Base-by-base conservation (phyloP, 2,888 invertebrate species). In the Dromius quadrimaculatus region DNA sequence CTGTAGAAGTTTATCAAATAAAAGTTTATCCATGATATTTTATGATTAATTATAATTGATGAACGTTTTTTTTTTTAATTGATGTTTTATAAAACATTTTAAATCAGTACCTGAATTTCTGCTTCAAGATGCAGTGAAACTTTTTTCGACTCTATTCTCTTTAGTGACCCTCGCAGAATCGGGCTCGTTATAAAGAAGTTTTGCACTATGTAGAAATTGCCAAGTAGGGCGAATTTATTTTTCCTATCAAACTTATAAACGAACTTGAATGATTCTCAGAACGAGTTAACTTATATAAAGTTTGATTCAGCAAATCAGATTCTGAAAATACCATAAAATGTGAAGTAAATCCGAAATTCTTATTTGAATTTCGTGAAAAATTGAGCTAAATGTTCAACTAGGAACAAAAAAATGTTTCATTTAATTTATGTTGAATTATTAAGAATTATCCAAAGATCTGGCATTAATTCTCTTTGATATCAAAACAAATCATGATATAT, bases 281-380 rank as follows among this genome's bases (percentile, higher is more conserved):
- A 19, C 36, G 59, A 59, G 34, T 59, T 59, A 59, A 59, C 36
- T 36, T 54, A 59, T 34, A 34, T 59, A 59, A 54, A 59, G 59
- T 59, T 59, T 36, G 59, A 59, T 36, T 59, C 59, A 59, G 57
- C 57, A 59, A 50, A 36, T 59, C 57, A 59, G 17, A n/a, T 28
- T 54, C 28, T 19, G 59, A 59, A 59, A 34, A 36, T 17, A 59
- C 20, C 34, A 59, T 59, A 59, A 36, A 59, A 47, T n/a, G 15
- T n/a, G 11, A 22, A 9, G 8, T 47, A 22, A 9, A 47, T 22
- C 22, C 22, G 20, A 20, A 47, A 47, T 19, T 9, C 43, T 43
- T 43, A 43, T 43, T 43, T 15, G 20, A 47, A 47, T 47, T n/a
- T 15, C 41, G 15, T 2, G 36, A 36, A 3, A 36, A 41, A 41